Evolutionary conservation across 2,113 vertebrate genomes (phyloP).

Genomic region (Cyprinodon brontotheroides): DNA sequence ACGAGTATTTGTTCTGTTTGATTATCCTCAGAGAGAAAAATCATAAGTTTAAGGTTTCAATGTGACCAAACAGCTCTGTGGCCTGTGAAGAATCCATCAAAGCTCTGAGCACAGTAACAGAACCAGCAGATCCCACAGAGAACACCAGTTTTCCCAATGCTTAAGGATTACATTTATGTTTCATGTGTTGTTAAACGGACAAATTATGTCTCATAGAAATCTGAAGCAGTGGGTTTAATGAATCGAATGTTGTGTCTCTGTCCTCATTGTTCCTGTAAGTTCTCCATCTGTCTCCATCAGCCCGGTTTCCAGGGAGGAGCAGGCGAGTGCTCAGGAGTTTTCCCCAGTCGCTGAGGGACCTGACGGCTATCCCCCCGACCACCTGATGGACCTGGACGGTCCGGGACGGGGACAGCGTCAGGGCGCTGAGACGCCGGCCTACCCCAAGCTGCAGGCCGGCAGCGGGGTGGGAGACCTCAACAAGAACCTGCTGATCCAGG

Average conservation of each 20-base stretch:
- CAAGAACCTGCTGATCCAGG: slow-evolving; percentile 96
- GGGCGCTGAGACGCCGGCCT: slow-evolving; percentile 58
- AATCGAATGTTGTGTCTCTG: slow-evolving; percentile 33
- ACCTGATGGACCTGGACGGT: slow-evolving; percentile 89
- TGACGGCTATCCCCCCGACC: slow-evolving; percentile 86
- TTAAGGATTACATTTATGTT: no score
- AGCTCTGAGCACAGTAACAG: no score
- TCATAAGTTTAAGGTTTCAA: no score
- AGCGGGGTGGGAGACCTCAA: slow-evolving; percentile 95
- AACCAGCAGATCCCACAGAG: no score
- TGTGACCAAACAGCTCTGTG: no score
- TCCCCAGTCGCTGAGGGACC: slow-evolving; percentile 91
- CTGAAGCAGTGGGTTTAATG: background rate
- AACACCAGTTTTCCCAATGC: no score
- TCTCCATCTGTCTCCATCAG: slow-evolving; percentile 76
- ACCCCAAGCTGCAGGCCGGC: slow-evolving; percentile 82
- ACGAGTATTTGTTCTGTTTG: no score
- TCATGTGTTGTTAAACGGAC: no score
- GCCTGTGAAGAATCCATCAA: no score
- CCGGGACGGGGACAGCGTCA: slow-evolving; percentile 56
- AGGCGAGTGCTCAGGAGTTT: slow-evolving; percentile 91
- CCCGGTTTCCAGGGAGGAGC: slow-evolving; percentile 95
- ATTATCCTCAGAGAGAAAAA: no score
- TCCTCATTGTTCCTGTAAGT: slow-evolving; percentile 54
- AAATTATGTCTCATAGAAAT: background rate